Evolutionary conservation across 1,140 invertebrate genomes (phyloP), one percentile per base, ranked within the genome.

Genomic region (Cataglyphis hispanica): DNA sequence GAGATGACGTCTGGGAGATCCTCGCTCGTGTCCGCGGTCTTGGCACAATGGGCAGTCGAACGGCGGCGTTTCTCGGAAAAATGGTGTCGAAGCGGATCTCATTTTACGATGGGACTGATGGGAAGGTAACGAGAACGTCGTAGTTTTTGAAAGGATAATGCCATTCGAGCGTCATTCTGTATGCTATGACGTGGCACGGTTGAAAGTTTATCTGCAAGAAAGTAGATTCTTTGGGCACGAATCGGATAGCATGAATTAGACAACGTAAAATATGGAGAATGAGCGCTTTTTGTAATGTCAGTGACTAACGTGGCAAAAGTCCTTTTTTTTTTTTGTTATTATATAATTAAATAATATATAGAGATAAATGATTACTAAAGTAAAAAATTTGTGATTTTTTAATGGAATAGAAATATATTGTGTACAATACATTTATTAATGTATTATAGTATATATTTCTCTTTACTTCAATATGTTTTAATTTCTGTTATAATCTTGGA

Each of bases 91-190:
- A 83, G 67, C 78, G 78, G 53, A 60, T 83, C 78, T 83, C 67
- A 61, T 83, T 83, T 83, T 83, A 83, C 53, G 78, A 83, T 43
- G 25, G 37, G 66, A 58, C 56, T 74, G 78, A 83, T 83, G 56
- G 78, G 25, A 83, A 83, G 78, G 78, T 83, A 83, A 83, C 78
- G 78, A 83, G 67, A 37, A 83, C 67, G 53, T 83, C 78, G 67
- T 60, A 83, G 50, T 74, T 83, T 70, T 83, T 74, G 67, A 83
- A 72, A 72, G 53, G 78, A 83, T 83, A 74, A 72, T 56, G 19
- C 53, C 7, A 56, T 46, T 60, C 53, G 78, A 81, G 5, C 34
- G n/a, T 74, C 31, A 13, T 56, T 67, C 10, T 37, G 27, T 25
- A 40, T 27, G 40, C 53, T 27, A 34, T 83, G 53, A 60, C 67